A percentile compares a stretch with the other conserved stretches of the same genome.
phyloP scores from a whole-genome alignment of 2,113 vertebrate genomes.

The Rhabdomys dilectus region DNA sequence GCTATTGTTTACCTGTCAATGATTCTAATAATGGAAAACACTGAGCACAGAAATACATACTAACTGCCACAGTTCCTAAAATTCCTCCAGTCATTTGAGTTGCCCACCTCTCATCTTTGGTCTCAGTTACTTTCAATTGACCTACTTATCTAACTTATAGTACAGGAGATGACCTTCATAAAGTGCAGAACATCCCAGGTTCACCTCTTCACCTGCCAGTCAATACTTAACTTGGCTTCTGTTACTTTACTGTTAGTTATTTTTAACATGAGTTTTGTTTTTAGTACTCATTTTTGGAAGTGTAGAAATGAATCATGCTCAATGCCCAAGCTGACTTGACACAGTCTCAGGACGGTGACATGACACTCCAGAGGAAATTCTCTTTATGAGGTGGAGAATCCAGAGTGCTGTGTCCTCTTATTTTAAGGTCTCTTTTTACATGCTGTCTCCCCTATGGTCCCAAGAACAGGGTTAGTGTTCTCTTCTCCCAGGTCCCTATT shows the following conservation, averaged over 20 bases:
- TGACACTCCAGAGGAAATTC: slow-evolving; percentile 18
- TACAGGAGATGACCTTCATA: background rate
- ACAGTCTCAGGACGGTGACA: background rate
- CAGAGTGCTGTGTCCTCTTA: slow-evolving; percentile 16
- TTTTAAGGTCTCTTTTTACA: slow-evolving; percentile 62
- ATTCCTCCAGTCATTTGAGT: background rate
- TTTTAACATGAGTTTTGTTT: slow-evolving; percentile 38
- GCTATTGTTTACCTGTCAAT: background rate
- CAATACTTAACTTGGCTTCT: slow-evolving; percentile 4
- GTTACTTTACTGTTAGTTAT: background rate
- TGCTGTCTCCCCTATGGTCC: slow-evolving; percentile 38
- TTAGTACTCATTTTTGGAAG: slow-evolving; percentile 1
- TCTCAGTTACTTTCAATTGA: slow-evolving; percentile 37
- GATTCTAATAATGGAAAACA: background rate
- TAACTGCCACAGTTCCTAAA: background rate
- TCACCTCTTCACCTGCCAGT: background rate
- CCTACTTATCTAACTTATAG: background rate
- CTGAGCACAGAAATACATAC: background rate
- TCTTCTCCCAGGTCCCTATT: slow-evolving; percentile 36
- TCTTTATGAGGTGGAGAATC: background rate
- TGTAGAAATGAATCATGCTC: background rate
- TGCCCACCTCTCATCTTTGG: background rate
- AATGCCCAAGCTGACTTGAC: background rate
- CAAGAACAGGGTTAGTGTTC: slow-evolving; percentile 10
- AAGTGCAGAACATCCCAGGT: background rate